Evolutionary conservation across 2,113 vertebrate genomes (phyloP), one percentile per base, ranked within the genome.

Genomic region (Oreochromis tanganicae): DNA sequence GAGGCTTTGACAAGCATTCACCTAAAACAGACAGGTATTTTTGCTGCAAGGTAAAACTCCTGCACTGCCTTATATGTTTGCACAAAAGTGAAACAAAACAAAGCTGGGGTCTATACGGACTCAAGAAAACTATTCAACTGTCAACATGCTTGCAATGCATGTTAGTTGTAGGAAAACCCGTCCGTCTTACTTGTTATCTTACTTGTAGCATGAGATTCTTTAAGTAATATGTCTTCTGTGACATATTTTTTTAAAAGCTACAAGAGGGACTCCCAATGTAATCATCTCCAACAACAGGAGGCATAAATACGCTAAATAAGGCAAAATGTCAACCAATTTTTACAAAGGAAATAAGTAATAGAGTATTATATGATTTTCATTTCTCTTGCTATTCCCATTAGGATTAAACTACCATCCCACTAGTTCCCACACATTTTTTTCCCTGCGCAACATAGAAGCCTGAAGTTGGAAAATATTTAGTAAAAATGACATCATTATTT

Each of bases 301-400:
- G 29, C 43, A 27, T 19, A 50, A 50, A 50, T 50, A n/a, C 0
- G 9, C 16, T 5, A 78, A 50, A 48, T 11, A 19, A 29, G 16
- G 43, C 1, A 48, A 75, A 19, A 32, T 78, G 4, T 32, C 0
- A 29, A 50, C 5, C 43, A 0, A 12, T n/a, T 0, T 50, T 75
- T 27, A 7, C 43, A 19, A 19, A 36, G 21, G 9, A 73, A 46
- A 17, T 38, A 41, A 21, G 19, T 0, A 55, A 21, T 55, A 55
- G 54, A 56, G 21, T 6, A 24, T 27, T 12, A 27, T 24, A 57
- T 14, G 24, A 1, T 13, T 57, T 57, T 27, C 6, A 57, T 14
- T 57, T 57, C 14, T 0, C 2, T 75, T 78, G 9, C 24, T 29
- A 19, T 4, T 68, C 13, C 13, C 9, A 27, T 46, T 16, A 27